Conservation (phyloP, 2,113 vertebrate genomes). For the Nanorana parkeri region DNA sequence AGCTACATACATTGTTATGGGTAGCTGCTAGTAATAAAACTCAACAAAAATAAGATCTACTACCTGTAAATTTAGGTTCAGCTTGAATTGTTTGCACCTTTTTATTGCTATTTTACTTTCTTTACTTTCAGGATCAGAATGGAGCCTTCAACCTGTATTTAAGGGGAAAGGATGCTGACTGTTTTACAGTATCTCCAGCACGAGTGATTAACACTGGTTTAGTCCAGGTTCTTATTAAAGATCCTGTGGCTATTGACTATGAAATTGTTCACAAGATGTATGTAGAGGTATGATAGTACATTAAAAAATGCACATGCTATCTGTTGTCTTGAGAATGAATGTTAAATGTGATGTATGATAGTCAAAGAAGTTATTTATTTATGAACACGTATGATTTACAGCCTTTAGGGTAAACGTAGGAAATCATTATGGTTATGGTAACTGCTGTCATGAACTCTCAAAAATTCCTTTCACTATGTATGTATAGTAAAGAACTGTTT, state of each 20-base stretch:
- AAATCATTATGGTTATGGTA: no score
- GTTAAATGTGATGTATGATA: no score
- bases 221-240: conserved; percentile 79
- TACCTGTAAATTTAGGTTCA: no score
- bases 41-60: no score
- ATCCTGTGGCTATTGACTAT: conserved; percentile 77
- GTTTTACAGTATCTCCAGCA: conserved; percentile 79
- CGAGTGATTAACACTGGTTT: conserved; percentile 57
- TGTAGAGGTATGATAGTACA: conserved; percentile 74
- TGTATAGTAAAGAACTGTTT: no score
- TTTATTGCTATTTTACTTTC: background rate
- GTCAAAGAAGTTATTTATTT: no score
- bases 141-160: conserved; percentile 75
- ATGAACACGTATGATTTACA: no score
- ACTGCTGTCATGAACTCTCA: no score
- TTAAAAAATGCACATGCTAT: background rate
- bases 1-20: no score
- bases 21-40: no score
- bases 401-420: no score
- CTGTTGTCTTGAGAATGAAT: background rate
- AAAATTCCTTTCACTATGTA: no score
- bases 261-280: conserved; percentile 74
- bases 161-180: conserved; percentile 65
- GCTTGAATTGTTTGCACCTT: background rate
- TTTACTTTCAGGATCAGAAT: conserved; percentile 70